Evolutionary conservation across 1,140 invertebrate genomes (phyloP), one percentile per base, ranked within the genome.

Genomic region (Eumaeus atala): DNA sequence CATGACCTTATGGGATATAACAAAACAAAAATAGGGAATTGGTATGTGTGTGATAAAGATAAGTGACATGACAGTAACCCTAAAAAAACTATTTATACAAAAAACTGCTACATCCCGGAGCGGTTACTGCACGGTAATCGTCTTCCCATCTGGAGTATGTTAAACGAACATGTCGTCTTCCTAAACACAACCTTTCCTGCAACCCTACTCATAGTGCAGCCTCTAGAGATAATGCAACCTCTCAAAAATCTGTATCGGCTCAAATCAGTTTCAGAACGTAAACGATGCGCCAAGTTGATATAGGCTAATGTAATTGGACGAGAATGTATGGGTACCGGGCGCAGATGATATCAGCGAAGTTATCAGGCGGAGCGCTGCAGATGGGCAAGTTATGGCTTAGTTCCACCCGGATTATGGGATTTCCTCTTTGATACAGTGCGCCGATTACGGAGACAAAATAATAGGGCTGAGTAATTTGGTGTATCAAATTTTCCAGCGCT

Each of bases 371-470:
- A 21, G 6, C 16, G 17, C 9, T 5, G 34, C 47, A 28, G 17
- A 48, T 49, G 36, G 51, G 42, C 49, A 60, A 60, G 54, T 64
- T 71, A 64, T 71, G 62, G 64, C 68, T 71, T 64, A 60, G 57
- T 55, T 51, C 59, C 47, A 62, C 61, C 61, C 51, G 63, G 62
- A 68, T 71, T 72, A 69, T 64, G 57, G 66, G 58, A 56, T 67
- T 65, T 63, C 21, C 52, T 17, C 60, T 70, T 67, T 65, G 58
- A 57, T 58, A 40, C 51, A 49, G 48, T 34, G 48, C 21, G 18
- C 21, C 38, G 49, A 53, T 62, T 54, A 36, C 37, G 48, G 34
- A 16, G 11, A 52, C 58, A 58, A 64, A 64, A 60, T 64, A 64
- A 59, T 58, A 59, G 44, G 33, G 37, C 44, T 11, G 49, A 36